phyloP scores from a whole-genome alignment of 2,113 vertebrate genomes.

The Mirza zaza region DNA sequence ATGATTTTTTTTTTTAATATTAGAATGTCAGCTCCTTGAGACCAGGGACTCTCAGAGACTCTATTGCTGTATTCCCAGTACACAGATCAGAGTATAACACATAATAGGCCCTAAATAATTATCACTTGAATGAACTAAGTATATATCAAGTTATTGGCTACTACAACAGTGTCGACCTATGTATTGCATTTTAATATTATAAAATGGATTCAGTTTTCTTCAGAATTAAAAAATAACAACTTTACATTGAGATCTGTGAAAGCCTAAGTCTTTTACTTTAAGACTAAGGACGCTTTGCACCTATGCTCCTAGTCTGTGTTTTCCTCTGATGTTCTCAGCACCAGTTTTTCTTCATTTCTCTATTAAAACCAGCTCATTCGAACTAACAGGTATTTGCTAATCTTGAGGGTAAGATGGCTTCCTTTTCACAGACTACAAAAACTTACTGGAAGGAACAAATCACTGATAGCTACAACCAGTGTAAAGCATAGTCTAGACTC shows the following conservation, averaged over 20 bases:
- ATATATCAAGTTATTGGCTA: not conserved
- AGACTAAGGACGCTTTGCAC: accelerated
- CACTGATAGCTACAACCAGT: not conserved
- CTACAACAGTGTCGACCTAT: not conserved
- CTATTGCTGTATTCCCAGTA: not conserved
- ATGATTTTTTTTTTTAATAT: not conserved
- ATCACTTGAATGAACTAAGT: not conserved
- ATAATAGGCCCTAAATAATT: not conserved
- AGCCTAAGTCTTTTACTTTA: not conserved
- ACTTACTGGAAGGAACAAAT: not conserved
- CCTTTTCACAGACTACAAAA: not conserved
- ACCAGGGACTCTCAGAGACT: not conserved
- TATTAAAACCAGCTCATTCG: not conserved
- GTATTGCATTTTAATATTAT: not conserved
- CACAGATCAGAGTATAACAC: not conserved
- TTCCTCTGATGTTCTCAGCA: not conserved
- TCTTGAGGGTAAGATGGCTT: not conserved
- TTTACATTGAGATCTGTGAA: not conserved
- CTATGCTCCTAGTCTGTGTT: not conserved
- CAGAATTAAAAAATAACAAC: not conserved
- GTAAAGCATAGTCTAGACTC: not conserved
- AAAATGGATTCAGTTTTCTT: not conserved
- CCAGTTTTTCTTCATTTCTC: not conserved
- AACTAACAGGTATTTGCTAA: not conserved
- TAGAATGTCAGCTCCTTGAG: not conserved